Conservation (phyloP, 2,797 vertebrate species). For the Rhynchotus rufescens region DNA sequence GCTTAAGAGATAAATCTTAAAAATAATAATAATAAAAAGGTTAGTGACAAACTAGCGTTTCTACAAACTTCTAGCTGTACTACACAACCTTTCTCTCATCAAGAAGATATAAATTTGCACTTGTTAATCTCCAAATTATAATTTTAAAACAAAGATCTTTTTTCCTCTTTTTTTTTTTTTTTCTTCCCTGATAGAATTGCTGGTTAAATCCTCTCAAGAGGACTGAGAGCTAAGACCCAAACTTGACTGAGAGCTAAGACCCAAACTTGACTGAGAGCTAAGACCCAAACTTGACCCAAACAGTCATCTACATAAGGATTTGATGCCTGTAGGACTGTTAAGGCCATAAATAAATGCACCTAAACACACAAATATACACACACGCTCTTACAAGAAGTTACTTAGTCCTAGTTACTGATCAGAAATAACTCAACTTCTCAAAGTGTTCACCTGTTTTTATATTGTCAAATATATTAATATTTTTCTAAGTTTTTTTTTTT, state of each 20-base stretch:
- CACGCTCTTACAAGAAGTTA: not conserved
- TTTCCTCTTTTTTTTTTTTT: not conserved
- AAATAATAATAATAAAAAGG: not conserved
- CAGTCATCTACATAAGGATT: accelerated
- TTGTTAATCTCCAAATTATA: not conserved
- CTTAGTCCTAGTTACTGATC: not conserved
- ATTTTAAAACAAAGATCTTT: not conserved
- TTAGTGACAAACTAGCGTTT: slow-evolving; percentile 43
- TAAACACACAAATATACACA: not conserved
- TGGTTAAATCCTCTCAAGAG: not conserved
- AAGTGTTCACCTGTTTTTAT: not conserved
- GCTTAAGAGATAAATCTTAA: slow-evolving; percentile 10
- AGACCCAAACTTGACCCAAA: not conserved
- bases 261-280: not conserved
- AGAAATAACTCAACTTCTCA: not conserved
- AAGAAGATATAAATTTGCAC: not conserved
- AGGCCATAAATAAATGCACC: not conserved
- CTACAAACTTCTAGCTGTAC: slow-evolving; percentile 22
- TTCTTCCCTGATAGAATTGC: accelerated
- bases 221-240: not conserved
- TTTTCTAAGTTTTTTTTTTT: not conserved
- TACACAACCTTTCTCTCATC: not conserved
- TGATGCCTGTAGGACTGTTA: accelerated
- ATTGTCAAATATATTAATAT: too few species aligned
- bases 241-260: not conserved